Percentiles rank a stretch among this genome's conserved stretches.
Conservation (phyloP, 2,888 invertebrate species). For the Meiosimyza platycephala region DNA sequence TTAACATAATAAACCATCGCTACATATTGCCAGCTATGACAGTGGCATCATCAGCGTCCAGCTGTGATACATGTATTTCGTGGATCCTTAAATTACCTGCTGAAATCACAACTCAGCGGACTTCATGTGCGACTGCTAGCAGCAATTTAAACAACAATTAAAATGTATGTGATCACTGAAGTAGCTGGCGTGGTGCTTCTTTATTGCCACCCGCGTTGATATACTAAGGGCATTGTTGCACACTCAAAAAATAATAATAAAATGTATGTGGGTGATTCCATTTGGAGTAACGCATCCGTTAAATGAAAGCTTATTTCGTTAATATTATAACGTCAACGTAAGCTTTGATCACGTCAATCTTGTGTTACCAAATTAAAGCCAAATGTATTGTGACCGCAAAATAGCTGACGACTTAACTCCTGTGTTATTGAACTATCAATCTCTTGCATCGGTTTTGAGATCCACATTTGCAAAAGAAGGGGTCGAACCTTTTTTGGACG, state of each 20-base stretch:
- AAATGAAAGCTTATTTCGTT: not conserved
- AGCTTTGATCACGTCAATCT: too few relatives aligned
- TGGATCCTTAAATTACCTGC: constrained; percentile 12
- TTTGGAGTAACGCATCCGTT: not conserved
- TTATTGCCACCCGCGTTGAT: constrained; percentile 16
- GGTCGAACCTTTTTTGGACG: too few relatives aligned
- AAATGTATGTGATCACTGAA: constrained; percentile 11
- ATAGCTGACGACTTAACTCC: too few relatives aligned
- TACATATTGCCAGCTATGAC: too few relatives aligned
- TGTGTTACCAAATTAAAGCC: too few relatives aligned
- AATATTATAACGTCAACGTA: too few relatives aligned
- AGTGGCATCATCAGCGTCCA: not conserved
- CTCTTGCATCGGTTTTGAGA: too few relatives aligned
- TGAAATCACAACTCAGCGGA: not conserved
- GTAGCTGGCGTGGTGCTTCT: not conserved
- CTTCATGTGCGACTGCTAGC: not conserved
- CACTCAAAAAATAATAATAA: not conserved
- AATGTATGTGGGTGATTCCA: too few relatives aligned
- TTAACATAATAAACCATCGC: too few relatives aligned
- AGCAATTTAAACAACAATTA: constrained; percentile 14
- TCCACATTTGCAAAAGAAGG: too few relatives aligned
- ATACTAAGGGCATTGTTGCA: not conserved
- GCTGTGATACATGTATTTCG: not conserved
- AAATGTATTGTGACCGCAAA: too few relatives aligned
- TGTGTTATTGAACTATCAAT: too few relatives aligned